Conservation (phyloP, 1,140 invertebrate genomes). For the Bombus soroeensis region DNA sequence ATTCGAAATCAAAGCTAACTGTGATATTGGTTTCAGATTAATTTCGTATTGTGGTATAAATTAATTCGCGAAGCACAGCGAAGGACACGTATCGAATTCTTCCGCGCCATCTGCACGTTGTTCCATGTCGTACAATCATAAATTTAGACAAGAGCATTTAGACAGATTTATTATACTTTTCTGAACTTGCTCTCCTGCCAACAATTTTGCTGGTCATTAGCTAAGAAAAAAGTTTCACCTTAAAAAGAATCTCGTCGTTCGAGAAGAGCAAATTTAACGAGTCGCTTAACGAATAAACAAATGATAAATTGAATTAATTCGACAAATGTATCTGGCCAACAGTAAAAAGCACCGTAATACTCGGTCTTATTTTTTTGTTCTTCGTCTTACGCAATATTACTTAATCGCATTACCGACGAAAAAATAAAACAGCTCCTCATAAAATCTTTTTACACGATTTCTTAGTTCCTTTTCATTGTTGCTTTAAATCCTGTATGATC, state of each 20-base stretch:
- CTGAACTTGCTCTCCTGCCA: conserved; percentile 5
- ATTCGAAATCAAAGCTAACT: background rate
- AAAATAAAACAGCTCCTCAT: background rate
- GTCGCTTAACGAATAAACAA: too few relatives aligned
- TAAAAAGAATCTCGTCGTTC: background rate
- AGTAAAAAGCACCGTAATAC: background rate
- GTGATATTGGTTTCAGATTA: too few relatives aligned
- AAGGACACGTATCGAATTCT: background rate
- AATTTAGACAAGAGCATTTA: conserved; percentile 28
- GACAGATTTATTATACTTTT: conserved; percentile 31
- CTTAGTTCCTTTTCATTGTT: background rate
- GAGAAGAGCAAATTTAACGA: too few relatives aligned
- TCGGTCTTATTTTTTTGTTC: background rate
- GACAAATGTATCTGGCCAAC: background rate
- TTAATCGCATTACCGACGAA: background rate
- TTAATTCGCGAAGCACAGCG: background rate
- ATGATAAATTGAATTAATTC: background rate
- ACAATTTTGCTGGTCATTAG: background rate
- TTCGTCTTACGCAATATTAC: background rate
- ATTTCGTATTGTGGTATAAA: too few relatives aligned
- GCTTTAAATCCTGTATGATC: too few relatives aligned
- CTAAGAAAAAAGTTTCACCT: background rate
- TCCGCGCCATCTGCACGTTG: background rate
- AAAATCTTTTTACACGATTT: background rate
- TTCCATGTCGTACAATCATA: background rate